Base-by-base conservation (phyloP, 1,140 invertebrate genomes). In the Plutomurus gul region DNA sequence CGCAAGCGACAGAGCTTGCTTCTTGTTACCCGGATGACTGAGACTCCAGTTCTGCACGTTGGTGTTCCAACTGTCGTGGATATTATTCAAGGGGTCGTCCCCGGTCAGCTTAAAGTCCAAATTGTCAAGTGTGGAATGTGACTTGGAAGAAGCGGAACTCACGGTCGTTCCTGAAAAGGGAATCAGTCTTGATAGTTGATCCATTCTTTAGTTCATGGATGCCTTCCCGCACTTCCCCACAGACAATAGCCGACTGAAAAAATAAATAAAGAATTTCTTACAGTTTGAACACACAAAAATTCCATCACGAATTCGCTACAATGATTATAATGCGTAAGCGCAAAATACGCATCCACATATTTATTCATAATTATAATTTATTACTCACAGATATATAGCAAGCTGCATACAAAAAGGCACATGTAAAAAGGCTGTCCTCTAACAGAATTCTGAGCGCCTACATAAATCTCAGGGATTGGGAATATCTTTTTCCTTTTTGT, bases 51-150 rank as follows among this genome's bases (percentile, higher is more conserved):
- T 65, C 27, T 36, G 30, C 1, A 65, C 27, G 56, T 65, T 65
- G 0, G 36, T 65, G 56, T 65, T 65, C 56, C 56, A 65, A 36
- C 56, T 65, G n/a, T 65, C 56, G 10, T 16, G 25, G 27, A n/a
- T n/a, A 33, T 60, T 60, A 25, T 30, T 43, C 10, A 43, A 43
- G 1, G 39, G 51, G 10, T 65, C 56, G 16, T 65, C 56, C 30
- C 25, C 4, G 18, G 27, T 65, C 13, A n/a, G 36, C 0, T 65
- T 30, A n/a, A 30, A 65, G 56, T 65, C 56, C 20, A 65, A 36
- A n/a, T 65, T 30, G 56, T 65, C 56, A 13, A 65, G 56, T 7
- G 30, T 65, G 56, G 56, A 65, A 65, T 65, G 56, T 65, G 56
- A 33, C 27, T 65, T 65, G 56, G 56, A 36, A 30, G 56, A 36